Percentiles rank a stretch among this genome's conserved stretches.
Conservation (phyloP, 1,140 invertebrate species). For the Diprion similis region DNA sequence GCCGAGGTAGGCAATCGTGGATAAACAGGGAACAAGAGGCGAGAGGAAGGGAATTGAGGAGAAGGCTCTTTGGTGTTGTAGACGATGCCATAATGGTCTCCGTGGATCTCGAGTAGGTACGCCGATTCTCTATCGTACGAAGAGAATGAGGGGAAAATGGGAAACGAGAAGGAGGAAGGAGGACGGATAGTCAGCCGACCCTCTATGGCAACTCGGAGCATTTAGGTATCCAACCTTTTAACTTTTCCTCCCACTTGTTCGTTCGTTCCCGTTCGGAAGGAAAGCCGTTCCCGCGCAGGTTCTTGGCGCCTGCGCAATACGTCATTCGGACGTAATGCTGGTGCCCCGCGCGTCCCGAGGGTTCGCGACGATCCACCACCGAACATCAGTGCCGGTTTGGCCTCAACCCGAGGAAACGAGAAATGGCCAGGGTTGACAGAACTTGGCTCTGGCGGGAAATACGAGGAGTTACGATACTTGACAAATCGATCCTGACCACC, state of each 20-base stretch:
- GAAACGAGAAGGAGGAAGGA: slow-evolving; percentile 15
- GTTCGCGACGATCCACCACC: slow-evolving; percentile 28
- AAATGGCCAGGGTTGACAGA: slow-evolving; percentile 24
- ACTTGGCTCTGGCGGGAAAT: slow-evolving; percentile 39
- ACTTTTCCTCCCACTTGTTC: slow-evolving; percentile 6
- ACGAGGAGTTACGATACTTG: background rate
- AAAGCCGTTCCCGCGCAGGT: slow-evolving; percentile 38
- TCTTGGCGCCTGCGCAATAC: slow-evolving; percentile 44
- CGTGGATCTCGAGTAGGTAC: slow-evolving; percentile 9
- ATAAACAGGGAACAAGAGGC: no score
- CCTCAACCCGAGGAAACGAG: slow-evolving; percentile 41
- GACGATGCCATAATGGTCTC: no score
- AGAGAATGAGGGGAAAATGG: background rate
- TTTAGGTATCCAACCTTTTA: slow-evolving; percentile 9
- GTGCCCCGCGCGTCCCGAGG: slow-evolving; percentile 27
- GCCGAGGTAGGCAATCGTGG: no score
- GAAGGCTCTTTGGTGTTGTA: no score
- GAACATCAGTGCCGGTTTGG: slow-evolving; percentile 46
- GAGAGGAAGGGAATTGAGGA: no score
- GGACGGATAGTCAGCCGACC: background rate
- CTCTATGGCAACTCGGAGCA: background rate
- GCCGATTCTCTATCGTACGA: slow-evolving; percentile 12
- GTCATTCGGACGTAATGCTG: background rate
- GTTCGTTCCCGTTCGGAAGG: slow-evolving; percentile 9
- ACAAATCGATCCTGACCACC: no score